These are phyloP conservation scores for Dendrocopos noguchii DNA, from an alignment of 2,113 vertebrate species.

Conservation along the genomic window DNA sequence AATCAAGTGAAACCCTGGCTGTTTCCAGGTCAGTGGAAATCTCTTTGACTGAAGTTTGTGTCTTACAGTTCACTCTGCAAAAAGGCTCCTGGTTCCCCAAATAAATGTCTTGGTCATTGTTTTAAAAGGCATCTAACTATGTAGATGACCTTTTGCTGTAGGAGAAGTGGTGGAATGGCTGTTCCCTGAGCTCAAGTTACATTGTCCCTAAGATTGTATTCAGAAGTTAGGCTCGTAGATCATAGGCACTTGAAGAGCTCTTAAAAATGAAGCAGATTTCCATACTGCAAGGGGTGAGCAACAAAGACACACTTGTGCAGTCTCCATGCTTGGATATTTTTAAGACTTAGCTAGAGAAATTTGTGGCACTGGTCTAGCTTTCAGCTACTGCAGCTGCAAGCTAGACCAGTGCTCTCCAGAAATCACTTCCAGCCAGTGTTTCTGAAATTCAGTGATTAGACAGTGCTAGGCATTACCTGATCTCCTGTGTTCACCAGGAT, in stretches of 20 bases:
- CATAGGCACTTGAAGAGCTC: not conserved
- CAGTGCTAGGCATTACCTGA: not conserved
- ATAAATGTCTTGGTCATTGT: not conserved
- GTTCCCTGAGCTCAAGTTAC: not conserved
- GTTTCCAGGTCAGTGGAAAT: not conserved
- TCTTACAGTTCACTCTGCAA: not conserved
- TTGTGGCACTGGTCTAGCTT: not conserved
- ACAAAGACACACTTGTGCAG: not conserved
- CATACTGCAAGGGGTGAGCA: accelerated
- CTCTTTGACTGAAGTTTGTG: not conserved
- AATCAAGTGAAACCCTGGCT: not conserved
- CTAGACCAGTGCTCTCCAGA: not conserved
- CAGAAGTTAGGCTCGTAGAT: not conserved
- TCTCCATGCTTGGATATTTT: not conserved
- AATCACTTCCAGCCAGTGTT: not conserved
- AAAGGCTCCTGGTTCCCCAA: not conserved
- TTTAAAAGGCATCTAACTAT: not conserved
- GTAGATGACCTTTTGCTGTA: not conserved
- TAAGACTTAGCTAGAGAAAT: not conserved
- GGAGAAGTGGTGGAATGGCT: not conserved
- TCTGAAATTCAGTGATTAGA: not conserved
- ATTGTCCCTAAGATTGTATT: not conserved
- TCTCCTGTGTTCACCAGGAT: not conserved
- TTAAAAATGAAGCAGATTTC: not conserved
- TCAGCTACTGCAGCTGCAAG: not conserved